Base-by-base conservation (phyloP, 2,888 invertebrate genomes). In the Rhodophaea formosa region DNA sequence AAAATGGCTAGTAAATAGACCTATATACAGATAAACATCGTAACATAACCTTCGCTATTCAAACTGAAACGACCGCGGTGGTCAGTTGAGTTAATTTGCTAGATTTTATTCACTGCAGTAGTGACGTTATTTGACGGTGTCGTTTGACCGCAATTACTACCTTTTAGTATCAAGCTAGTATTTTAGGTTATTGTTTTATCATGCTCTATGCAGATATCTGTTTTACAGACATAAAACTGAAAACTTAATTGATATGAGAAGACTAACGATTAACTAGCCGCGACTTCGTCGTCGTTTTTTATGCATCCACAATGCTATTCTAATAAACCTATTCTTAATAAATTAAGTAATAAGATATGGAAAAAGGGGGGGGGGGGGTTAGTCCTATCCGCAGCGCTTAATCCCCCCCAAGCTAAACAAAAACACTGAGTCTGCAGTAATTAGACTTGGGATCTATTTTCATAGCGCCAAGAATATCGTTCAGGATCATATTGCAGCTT, bases 381-480 rank as follows among this genome's bases (percentile, higher is more conserved):
- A n/a, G 39, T 0, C 39, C 39, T 39, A 39, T 23, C n/a, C 39
- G 39, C 3, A 8, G 39, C 17, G 15, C 35, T 51, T 51, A 51
- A 51, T 51, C 51, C 51, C 51, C n/a, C 51, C 51, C 32, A 16
- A 51, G 51, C 51, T 51, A 51, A 51, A 35, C 51, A 51, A 51
- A 51, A 51, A 51, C 51, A 51, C 16, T 51, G 51, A 51, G 51
- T 32, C 49, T 49, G 49, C 32, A 35, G 51, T 17, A 51, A 51
- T 51, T 51, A 51, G 51, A 51, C 51, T 35, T 32, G 60, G 66
- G 62, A 77, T 79, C 70, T 70, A 70, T 78, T 77, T 72, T 73
- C 71, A 79, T 79, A 74, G 74, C 65, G 58, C 62, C 32, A 56
- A 32, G n/a, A 35, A 77, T 74, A 73, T 76, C 72, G 70, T 75